A percentile compares a stretch with the other conserved stretches of the same genome.
Evolutionary conservation across 1,140 invertebrate genomes (phyloP).

Genomic region (Drosophila willistoni): DNA sequence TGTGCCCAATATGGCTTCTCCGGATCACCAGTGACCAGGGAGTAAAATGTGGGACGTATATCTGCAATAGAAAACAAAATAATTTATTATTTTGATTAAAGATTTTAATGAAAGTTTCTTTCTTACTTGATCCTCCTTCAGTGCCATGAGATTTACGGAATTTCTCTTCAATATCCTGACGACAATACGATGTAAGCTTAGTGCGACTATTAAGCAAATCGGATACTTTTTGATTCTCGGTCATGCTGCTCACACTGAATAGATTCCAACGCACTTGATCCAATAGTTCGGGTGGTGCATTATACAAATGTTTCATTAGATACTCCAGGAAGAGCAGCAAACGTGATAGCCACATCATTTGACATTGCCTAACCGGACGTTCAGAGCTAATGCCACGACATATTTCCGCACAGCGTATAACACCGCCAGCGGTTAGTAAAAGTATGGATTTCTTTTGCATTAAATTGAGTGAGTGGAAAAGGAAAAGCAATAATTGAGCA

Average conservation of each 20-base stretch:
- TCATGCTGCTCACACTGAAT: constrained; percentile 79
- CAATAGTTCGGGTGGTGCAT: constrained; percentile 90
- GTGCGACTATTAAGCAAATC: constrained; percentile 75
- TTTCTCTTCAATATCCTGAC: constrained; percentile 90
- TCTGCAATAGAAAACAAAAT: constrained; percentile 28
- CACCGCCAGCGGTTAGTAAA: constrained; percentile 89
- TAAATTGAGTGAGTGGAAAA: constrained; percentile 96
- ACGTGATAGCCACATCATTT: constrained; percentile 92
- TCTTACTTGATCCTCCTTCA: constrained; percentile 64
- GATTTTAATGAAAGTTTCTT: background rate
- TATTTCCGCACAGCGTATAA: constrained; percentile 88
- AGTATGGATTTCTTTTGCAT: constrained; percentile 98
- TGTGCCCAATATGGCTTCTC: constrained; percentile 84
- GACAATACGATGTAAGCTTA: constrained; percentile 73
- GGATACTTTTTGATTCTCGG: constrained; percentile 69
- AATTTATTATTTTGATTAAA: background rate
- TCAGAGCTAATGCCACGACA: constrained; percentile 84
- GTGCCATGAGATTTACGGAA: constrained; percentile 86
- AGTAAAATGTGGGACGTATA: constrained; percentile 82
- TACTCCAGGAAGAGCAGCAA: constrained; percentile 96
- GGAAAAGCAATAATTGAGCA: constrained; percentile 94
- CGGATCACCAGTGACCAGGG: constrained; percentile 63
- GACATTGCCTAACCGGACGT: constrained; percentile 85
- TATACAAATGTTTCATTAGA: constrained; percentile 97
- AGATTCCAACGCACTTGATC: constrained; percentile 88